Conservation (phyloP, 1,140 invertebrate species). For the Musca vetustissima region DNA sequence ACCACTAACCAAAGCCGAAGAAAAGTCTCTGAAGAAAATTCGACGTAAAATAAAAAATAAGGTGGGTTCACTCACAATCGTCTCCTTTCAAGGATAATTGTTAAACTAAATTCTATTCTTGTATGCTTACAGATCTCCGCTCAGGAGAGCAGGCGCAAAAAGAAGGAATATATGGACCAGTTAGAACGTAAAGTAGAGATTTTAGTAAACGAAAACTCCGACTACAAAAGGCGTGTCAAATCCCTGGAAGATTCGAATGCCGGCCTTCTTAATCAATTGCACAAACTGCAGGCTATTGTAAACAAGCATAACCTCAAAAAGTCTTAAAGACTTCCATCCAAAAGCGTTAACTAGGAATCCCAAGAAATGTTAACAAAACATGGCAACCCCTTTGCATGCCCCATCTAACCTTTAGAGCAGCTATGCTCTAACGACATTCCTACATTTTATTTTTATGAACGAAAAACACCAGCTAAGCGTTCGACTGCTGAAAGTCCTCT, state of each 20-base stretch:
- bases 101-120: background rate
- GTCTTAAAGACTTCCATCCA: constrained; percentile 35
- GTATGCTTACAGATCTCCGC: constrained; percentile 80
- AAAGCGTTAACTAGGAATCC: background rate
- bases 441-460: too few relatives aligned
- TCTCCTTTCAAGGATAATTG: background rate
- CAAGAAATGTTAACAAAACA: background rate
- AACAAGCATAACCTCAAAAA: constrained; percentile 54
- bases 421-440: too few relatives aligned
- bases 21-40: constrained; percentile 97
- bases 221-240: constrained; percentile 73
- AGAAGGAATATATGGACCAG: constrained; percentile 97
- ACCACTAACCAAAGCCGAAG: constrained; percentile 94
- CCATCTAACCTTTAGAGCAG: too few relatives aligned
- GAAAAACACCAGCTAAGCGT: too few relatives aligned
- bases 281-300: constrained; percentile 73
- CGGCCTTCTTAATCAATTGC: constrained; percentile 74
- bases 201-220: constrained; percentile 78
- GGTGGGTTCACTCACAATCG: constrained; percentile 58
- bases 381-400: background rate
- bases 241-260: constrained; percentile 72
- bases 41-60: constrained; percentile 99
- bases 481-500: too few relatives aligned
- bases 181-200: constrained; percentile 86
- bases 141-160: constrained; percentile 95